Percentiles rank a stretch among this genome's conserved stretches.
phyloP scores from a whole-genome alignment of 2,113 vertebrate species.

The Calidris pugnax region DNA sequence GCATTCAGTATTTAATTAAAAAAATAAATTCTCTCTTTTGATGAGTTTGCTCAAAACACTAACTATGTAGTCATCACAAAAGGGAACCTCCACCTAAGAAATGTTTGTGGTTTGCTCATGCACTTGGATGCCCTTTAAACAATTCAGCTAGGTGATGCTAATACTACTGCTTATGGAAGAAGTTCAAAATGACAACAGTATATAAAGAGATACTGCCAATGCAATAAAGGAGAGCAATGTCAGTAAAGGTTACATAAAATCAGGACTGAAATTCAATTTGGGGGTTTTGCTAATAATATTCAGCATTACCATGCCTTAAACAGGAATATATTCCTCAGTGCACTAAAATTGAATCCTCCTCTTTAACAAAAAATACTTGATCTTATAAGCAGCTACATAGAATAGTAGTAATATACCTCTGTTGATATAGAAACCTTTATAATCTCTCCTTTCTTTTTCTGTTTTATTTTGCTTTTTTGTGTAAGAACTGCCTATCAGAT shows the following conservation, averaged over 20 bases:
- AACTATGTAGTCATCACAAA: neutral
- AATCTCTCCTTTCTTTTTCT: neutral
- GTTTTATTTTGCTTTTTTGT: neutral
- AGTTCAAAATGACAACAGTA: neutral
- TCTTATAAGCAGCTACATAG: neutral
- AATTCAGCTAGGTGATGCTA: neutral
- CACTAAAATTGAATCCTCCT: neutral
- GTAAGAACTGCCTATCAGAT: neutral
- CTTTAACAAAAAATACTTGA: neutral
- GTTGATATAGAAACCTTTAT: neutral
- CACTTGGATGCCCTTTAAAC: neutral
- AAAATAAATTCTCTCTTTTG: neutral
- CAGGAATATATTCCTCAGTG: neutral
- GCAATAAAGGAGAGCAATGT: slow-evolving; percentile 9
- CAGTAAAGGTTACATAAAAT: slow-evolving; percentile 37
- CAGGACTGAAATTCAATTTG: slow-evolving; percentile 53
- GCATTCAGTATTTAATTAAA: neutral
- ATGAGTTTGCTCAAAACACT: neutral
- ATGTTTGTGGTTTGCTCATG: neutral
- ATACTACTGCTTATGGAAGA: slow-evolving; percentile 10
- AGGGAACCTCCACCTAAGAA: neutral
- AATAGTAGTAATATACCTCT: neutral
- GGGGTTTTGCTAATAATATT: slow-evolving; percentile 12
- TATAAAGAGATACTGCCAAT: slow-evolving; percentile 7
- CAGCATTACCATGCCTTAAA: slow-evolving; percentile 3